Evolutionary conservation across 1,140 invertebrate genomes (phyloP), one percentile per base, ranked within the genome.

Genomic region (Euura saliciscinereae): DNA sequence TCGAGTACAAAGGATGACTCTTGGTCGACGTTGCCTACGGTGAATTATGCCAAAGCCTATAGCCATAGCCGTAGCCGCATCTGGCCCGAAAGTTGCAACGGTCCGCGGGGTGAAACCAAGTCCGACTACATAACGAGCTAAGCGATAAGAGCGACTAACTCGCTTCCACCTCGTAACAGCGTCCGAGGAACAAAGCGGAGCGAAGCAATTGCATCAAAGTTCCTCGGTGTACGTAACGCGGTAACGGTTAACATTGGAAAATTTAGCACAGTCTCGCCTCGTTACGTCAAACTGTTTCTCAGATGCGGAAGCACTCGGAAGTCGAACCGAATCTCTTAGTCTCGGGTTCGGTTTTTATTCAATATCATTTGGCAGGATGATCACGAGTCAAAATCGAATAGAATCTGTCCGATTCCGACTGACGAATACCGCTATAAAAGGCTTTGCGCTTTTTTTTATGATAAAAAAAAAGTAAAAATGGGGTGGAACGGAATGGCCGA

Each of bases 41-140:
- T 59, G 13, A 4, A 59, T 59, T 3, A 59, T 59, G 51, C 8
- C 4, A n/a, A 8, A 59, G 51, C 51, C 28, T 28, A 28, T 28
- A 28, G 28, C 28, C 28, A 28, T 28, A 28, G 28, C 28, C 28
- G 28, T 28, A 28, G 28, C 1, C 28, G 28, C 51, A 6, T 59
- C 3, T n/a, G 3, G 51, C 51, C 51, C 51, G 13, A 59, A 59
- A 59, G 13, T 59, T n/a, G 51, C 51, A 59, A 59, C 51, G 13
- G 13, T 59, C 51, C 6, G 51, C 51, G 51, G 13, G 51, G 3
- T n/a, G 13, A 59, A 59, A 4, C 51, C 8, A 59, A 59, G 3
- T 59, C 51, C 13, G 6, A 59, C 51, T 59, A 59, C 51, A 59
- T 59, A 59, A 59, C 51, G 51, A 59, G 51, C 51, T 59, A 59